Evolutionary conservation across 1,140 invertebrate genomes (phyloP), one percentile per base, ranked within the genome.

Genomic region (Calephelis virginiensis): DNA sequence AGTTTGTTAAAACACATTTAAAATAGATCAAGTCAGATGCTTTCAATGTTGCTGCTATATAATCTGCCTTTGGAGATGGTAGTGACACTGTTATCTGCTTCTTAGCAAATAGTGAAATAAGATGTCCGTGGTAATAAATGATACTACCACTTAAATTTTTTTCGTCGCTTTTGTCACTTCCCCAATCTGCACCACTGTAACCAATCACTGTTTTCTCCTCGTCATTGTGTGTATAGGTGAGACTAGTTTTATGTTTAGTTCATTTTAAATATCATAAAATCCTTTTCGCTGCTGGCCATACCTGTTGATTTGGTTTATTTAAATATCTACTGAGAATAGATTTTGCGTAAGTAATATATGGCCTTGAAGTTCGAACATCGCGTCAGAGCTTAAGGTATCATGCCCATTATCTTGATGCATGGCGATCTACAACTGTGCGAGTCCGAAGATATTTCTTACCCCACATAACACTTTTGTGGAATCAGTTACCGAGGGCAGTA

Each of bases 91-190:
- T 49, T 13, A 8, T 13, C n/a, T 49, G 12, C 8, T 49, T 49
- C 12, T 49, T 49, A 6, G 48, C 14, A 7, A 13, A 49, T n/a
- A 5, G 14, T 13, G n/a, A 13, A 5, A 49, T 49, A 14, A 49
- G n/a, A 49, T 49, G 14, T 49, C 5, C 5, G 8, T 5, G 5
- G n/a, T 13, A 49, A 49, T 49, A 49, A 49, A n/a, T 61, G 37
- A 13, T 8, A 61, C 11, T n/a, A 13, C n/a, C 38, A 62, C 9
- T 48, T 45, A 48, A 17, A 47, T 37, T 63, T 63, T 63, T 49
- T 7, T 17, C 7, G 46, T 49, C 45, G 45, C 10, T 28, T 11
- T 17, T 63, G 45, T 63, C 14, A 47, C 47, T 28, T 50, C 47
- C 47, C n/a, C n/a, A 49, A 6, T 49, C 48, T 49, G n/a, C 48